Conservation (phyloP, 2,113 vertebrate genomes). For the Sardina pilchardus region DNA sequence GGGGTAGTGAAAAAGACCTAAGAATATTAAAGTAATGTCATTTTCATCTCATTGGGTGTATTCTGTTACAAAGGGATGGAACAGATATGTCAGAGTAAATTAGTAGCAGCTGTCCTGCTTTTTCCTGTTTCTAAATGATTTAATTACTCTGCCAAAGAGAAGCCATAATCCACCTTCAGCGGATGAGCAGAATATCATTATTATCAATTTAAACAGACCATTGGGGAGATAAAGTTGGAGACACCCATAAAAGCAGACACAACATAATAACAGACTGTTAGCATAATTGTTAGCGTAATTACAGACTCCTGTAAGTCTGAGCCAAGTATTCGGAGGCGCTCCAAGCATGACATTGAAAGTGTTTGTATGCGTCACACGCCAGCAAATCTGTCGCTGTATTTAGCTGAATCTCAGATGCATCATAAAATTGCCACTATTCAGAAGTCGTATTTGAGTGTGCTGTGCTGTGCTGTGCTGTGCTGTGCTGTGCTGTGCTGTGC, state of each 20-base stretch:
- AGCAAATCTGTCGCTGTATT: neutral
- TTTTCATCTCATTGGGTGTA: conserved; percentile 48
- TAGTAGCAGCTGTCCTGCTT: conserved; percentile 56
- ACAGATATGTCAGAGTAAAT: conserved; percentile 59
- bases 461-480: no score
- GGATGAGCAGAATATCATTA: neutral
- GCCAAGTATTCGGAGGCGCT: neutral
- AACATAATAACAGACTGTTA: neutral
- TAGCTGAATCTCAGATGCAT: neutral
- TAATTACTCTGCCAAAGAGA: conserved; percentile 52
- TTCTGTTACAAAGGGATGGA: conserved; percentile 49
- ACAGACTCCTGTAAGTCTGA: neutral
- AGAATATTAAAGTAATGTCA: conserved; percentile 51
- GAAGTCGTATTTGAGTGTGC: neutral
- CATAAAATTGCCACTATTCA: neutral
- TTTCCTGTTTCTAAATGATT: conserved; percentile 59
- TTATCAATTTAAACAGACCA: neutral
- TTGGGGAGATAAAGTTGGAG: conserved; percentile 3
- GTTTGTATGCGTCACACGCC: neutral
- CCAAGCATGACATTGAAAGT: neutral
- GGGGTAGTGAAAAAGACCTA: neutral
- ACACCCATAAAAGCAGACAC: neutral
- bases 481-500: no score
- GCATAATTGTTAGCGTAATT: neutral
- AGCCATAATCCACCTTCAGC: neutral